Base-by-base conservation (phyloP, 2,888 invertebrate genomes). In the Pyrgus malvae region DNA sequence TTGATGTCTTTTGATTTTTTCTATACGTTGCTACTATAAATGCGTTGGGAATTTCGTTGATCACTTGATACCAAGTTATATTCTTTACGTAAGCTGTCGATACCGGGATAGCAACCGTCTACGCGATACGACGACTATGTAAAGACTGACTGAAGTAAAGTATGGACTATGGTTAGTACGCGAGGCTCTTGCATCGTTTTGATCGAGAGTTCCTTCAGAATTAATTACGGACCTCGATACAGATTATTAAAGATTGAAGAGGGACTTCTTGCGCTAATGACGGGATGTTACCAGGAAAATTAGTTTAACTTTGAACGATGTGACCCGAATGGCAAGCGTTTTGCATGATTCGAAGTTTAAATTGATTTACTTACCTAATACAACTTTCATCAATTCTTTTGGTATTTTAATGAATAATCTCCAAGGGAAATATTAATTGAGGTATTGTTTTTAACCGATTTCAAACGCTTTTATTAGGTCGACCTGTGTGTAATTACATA, bases 251-350 rank as follows among this genome's bases (percentile, higher is more conserved):
- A 31, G 19, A 12, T 45, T 14, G 19, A 45, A 9, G 25, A 14
- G 11, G 31, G 31, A 45, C n/a, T 45, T 45, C 3, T 40, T n/a
- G 16, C 11, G 31, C 44, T 45, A 45, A 45, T 40, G 40, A 23
- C 23, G 6, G 42, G 31, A 45, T 29, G 17, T 45, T 45, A 31
- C 19, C 31, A 44, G 19, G 44, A 17, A 44, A 45, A 45, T 45
- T 12, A 16, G 17, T 31, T 45, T 29, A 45, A 45, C 44, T 45
- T 45, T 45, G n/a, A 31, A 31, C 44, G 44, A 45, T 45, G 19
- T 7, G 29, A 17, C 27, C 17, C 11, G 44, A 45, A 45, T 31
- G 7, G 19, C 27, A 45, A 45, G 31, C 19, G 31, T 27, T 17
- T 31, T 19, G 29, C 23, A 4, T 40, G 31, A 19, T 27, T 17